Conservation (phyloP, 2,797 vertebrate species). For the Gobionotothen gibberifrons region DNA sequence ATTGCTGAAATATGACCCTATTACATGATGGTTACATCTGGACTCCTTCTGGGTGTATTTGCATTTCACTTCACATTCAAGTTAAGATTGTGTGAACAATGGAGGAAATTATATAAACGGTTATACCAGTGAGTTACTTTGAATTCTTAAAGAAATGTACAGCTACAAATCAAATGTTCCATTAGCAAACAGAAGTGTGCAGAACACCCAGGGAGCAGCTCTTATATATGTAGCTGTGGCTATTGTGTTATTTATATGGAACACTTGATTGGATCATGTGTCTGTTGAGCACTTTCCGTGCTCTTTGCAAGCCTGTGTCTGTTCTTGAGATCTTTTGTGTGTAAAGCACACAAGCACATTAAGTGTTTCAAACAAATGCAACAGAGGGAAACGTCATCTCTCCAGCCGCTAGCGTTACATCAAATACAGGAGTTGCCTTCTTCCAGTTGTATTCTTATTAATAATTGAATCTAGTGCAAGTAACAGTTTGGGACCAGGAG, state of each 20-base stretch:
- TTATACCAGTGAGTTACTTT: too few relatives aligned
- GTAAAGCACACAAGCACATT: neutral
- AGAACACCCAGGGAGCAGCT: neutral
- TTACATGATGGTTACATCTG: neutral
- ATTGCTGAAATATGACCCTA: neutral
- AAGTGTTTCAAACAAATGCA: neutral
- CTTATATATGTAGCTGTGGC: neutral
- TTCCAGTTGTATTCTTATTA: neutral
- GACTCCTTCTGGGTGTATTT: neutral
- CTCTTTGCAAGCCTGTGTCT: neutral
- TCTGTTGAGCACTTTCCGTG: neutral
- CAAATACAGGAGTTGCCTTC: neutral
- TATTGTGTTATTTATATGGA: neutral
- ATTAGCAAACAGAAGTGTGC: neutral
- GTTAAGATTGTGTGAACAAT: neutral
- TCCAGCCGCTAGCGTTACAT: neutral
- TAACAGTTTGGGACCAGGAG: neutral
- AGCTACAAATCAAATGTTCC: too few relatives aligned
- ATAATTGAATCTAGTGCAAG: neutral
- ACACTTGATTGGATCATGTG: neutral
- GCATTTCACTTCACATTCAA: neutral
- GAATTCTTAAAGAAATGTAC: too few relatives aligned
- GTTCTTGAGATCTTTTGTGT: neutral
- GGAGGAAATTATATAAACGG: too few relatives aligned
- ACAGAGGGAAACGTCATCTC: neutral